Evolutionary conservation across 1,140 invertebrate genomes (phyloP), one percentile per base, ranked within the genome.

Genomic region (Musca domestica): DNA sequence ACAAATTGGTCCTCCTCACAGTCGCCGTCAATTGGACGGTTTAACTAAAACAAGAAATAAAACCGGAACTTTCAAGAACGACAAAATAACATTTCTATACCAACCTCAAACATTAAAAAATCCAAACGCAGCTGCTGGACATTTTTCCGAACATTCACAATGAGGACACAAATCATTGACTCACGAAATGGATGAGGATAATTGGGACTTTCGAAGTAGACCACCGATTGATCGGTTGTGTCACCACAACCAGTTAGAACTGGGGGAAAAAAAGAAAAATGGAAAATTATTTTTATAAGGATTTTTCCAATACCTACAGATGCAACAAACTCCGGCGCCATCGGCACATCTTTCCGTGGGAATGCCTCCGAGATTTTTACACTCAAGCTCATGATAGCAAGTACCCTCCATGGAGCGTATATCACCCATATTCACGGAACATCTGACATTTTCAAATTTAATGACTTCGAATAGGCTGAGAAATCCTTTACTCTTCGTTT

Each of bases 291-390:
- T 47, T 52, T 52, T 1, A 20, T 48, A 56, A 63, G 10, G 2
- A n/a, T 2, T n/a, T 12, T 63, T 63, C n/a, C 9, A 51, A 23
- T 86, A 79, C 77, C 88, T 84, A 92, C 90, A 87, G 63, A 89
- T 83, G 74, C 91, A 92, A 72, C 91, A 92, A n/a, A 88, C 86
- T 4, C 89, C 91, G 74, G 88, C 90, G 19, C 90, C 90, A 74
- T 88, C 86, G 22, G 90, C 91, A 82, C 92, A 93, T 6, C 82
- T 76, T n/a, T 89, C 89, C 72, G 87, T 85, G 9, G 84, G 75
- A 20, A 83, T 82, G 19, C 91, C 91, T 20, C 87, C 87, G 23
- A 85, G 68, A 30, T 81, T 81, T 20, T 84, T 77, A 75, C 91
- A 93, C 73, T 92, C 88, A 48, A 84, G 82, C 61, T 85, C 80